A percentile compares a stretch with the other conserved stretches of the same genome.
Conservation (phyloP, 1,140 invertebrate genomes). For the Pseudomyrmex gracilis region DNA sequence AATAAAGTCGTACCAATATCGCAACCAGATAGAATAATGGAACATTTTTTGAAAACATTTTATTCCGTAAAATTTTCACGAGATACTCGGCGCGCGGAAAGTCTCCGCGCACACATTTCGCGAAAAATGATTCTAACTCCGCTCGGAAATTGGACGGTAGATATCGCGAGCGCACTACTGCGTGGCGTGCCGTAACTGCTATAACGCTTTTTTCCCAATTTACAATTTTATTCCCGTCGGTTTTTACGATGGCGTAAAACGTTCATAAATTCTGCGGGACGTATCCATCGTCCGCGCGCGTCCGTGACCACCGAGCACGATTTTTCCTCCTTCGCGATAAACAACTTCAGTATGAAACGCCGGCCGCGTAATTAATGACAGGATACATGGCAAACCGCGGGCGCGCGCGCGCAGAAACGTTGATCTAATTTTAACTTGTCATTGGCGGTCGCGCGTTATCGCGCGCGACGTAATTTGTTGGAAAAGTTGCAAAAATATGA, state of each 20-base stretch:
- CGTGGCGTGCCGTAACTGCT: conserved; percentile 13
- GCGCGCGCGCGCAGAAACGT: neutral
- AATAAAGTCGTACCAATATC: conserved; percentile 36
- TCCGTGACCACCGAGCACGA: conserved; percentile 18
- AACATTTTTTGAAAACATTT: conserved; percentile 26
- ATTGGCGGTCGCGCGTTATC: conserved; percentile 36
- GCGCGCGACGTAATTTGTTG: conserved; percentile 25
- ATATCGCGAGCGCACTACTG: conserved; percentile 9
- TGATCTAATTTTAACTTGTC: conserved; percentile 58
- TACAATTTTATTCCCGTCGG: conserved; percentile 68
- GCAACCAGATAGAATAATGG: conserved; percentile 16
- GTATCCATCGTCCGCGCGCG: conserved; percentile 44
- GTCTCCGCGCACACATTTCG: conserved; percentile 6
- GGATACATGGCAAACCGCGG: conserved; percentile 23
- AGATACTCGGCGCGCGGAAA: neutral
- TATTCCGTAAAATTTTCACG: conserved; percentile 36
- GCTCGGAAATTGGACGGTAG: conserved; percentile 26
- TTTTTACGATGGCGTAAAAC: conserved; percentile 67
- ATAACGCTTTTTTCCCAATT: conserved; percentile 66
- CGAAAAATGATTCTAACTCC: conserved; percentile 44
- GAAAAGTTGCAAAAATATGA: conserved; percentile 43
- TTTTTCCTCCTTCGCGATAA: conserved; percentile 53
- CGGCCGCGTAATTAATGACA: conserved; percentile 39
- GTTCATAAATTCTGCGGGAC: conserved; percentile 67
- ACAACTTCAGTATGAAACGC: conserved; percentile 52